These are phyloP conservation scores for Rhynchopsitta pachyrhyncha DNA, from an alignment of 2,113 vertebrate genomes.

Conservation along the genomic window DNA sequence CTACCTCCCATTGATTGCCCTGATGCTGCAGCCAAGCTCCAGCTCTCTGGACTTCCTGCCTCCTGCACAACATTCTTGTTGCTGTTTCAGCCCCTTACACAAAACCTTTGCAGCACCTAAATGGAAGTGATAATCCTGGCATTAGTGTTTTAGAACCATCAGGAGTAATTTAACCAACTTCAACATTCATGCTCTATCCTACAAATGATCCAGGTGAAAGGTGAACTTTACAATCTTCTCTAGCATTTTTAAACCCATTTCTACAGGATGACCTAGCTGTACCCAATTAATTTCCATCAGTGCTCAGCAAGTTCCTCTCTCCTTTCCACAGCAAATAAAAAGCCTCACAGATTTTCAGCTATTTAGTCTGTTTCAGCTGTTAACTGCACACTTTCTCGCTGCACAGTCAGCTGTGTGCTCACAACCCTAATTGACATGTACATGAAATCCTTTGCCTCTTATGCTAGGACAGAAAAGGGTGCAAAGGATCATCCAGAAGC, in stretches of 20 bases:
- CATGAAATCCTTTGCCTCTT: neutral
- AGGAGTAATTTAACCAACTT: neutral
- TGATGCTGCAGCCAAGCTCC: fast-evolving
- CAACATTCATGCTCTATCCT: neutral
- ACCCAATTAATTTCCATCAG: neutral
- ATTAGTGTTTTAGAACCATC: neutral
- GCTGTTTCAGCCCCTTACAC: neutral
- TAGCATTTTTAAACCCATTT: neutral
- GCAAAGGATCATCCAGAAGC: neutral
- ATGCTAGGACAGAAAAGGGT: neutral
- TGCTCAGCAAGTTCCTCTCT: neutral
- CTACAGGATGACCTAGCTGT: neutral
- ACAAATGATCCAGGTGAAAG: neutral
- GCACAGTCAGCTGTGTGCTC: neutral
- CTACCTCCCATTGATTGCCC: neutral
- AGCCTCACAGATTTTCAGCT: neutral
- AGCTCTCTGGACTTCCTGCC: neutral
- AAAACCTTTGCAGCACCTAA: neutral
- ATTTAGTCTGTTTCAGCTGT: neutral
- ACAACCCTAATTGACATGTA: neutral
- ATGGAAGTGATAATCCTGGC: neutral
- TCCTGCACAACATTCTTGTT: neutral
- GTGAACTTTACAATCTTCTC: neutral
- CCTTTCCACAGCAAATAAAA: neutral
- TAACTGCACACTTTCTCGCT: neutral